These are phyloP conservation scores for Uria aalge DNA, from an alignment of 2,113 vertebrate species.

Conservation along the genomic window DNA sequence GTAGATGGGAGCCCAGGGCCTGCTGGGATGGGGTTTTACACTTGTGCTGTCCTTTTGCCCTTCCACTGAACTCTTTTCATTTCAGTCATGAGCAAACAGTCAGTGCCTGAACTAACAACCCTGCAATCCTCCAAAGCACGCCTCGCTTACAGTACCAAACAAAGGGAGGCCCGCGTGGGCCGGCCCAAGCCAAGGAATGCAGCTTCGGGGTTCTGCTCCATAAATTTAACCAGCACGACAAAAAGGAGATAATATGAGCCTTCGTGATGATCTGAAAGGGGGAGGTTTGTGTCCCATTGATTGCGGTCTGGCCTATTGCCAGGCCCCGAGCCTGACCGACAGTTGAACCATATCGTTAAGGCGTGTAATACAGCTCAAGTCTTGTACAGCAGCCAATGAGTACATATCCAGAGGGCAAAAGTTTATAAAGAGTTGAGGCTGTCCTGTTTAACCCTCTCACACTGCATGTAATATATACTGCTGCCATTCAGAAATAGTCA, in stretches of 20 bases:
- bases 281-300: constrained; percentile 90
- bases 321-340: constrained; percentile 95
- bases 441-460: constrained; percentile 85
- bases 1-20: constrained; percentile 68
- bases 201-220: constrained; percentile 80
- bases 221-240: constrained; percentile 81
- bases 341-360: constrained; percentile 99
- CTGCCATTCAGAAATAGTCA: constrained; percentile 72
- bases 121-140: constrained; percentile 73
- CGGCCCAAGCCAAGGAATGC: constrained; percentile 78
- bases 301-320: constrained; percentile 92
- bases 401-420: constrained; percentile 88
- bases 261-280: constrained; percentile 83
- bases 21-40: constrained; percentile 80
- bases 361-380: constrained; percentile 87
- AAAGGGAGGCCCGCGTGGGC: constrained; percentile 83
- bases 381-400: constrained; percentile 85
- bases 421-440: constrained; percentile 82
- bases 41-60: constrained; percentile 86
- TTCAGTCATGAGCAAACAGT: constrained; percentile 81
- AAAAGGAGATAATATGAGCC: constrained; percentile 81
- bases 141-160: constrained; percentile 84
- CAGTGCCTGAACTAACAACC: constrained; percentile 81
- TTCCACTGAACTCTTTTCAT: constrained; percentile 83
- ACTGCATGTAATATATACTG: constrained; percentile 76